Percentiles rank a stretch among this genome's conserved stretches.
Conservation (phyloP, 2,797 vertebrate genomes). For the Etheostoma perlongum region DNA sequence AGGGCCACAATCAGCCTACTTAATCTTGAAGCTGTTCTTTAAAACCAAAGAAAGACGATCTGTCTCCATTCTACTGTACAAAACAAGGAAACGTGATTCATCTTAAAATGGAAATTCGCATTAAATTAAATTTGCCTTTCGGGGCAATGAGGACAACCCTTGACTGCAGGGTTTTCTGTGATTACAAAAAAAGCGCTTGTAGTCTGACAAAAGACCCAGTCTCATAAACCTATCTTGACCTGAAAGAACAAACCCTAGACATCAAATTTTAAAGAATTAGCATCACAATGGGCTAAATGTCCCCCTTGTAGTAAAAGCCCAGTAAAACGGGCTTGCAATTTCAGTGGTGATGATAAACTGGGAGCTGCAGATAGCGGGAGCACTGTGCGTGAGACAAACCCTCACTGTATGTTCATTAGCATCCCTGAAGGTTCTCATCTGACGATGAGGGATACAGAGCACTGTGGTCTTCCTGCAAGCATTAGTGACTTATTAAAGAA, state of each 20-base stretch:
- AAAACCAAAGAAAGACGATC: constrained; percentile 89
- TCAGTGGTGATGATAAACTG: constrained; percentile 82
- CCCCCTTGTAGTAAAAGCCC: constrained; percentile 74
- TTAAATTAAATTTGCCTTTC: constrained; percentile 83
- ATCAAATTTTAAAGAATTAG: constrained; percentile 84
- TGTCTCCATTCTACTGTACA: constrained; percentile 87
- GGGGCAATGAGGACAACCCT: constrained; percentile 63
- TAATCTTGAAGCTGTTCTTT: constrained; percentile 90
- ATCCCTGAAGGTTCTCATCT: constrained; percentile 75
- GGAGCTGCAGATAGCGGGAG: constrained; percentile 74
- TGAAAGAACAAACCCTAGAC: constrained; percentile 78
- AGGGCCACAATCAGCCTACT: constrained; percentile 90
- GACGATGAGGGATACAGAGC: constrained; percentile 80
- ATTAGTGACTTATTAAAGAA: constrained; percentile 86
- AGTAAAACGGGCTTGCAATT: constrained; percentile 82
- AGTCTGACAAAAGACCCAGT: constrained; percentile 64
- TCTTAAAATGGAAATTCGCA: constrained; percentile 84
- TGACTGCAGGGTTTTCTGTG: constrained; percentile 60
- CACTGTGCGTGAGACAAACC: constrained; percentile 79
- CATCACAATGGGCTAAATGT: constrained; percentile 86
- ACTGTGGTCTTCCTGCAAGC: constrained; percentile 83
- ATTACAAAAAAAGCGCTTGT: constrained; percentile 78
- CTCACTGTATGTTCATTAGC: constrained; percentile 81
- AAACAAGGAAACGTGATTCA: constrained; percentile 83
- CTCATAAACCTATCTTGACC: constrained; percentile 72